phyloP scores from a whole-genome alignment of 2,797 vertebrate genomes.

The Aeoliscus strigatus region DNA sequence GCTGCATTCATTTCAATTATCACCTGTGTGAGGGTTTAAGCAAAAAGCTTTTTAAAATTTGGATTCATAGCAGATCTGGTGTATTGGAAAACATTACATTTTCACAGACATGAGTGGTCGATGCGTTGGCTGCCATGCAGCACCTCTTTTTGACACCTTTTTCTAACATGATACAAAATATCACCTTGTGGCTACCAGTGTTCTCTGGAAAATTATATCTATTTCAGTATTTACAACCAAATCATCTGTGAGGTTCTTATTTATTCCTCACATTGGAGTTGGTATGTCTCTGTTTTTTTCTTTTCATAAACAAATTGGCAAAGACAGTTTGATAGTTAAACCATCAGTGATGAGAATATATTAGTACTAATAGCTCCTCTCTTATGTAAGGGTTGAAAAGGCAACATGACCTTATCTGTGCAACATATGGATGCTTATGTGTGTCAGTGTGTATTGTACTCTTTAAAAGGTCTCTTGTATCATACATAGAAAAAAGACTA shows the following conservation, averaged over 20 bases:
- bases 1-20: too few relatives aligned
- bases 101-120: background rate
- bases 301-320: constrained; percentile 1
- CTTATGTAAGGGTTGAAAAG: constrained; percentile 1
- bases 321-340: constrained; percentile 9
- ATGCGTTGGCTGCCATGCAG: constrained; percentile 9
- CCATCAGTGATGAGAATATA: constrained; percentile 3
- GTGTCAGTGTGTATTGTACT: background rate
- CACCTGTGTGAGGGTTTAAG: too few relatives aligned
- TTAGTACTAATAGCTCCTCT: constrained; percentile 8
- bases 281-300: background rate
- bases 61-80: background rate
- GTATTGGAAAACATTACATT: background rate
- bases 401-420: constrained; percentile 17
- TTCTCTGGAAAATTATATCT: too few relatives aligned
- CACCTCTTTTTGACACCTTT: too few relatives aligned
- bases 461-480: constrained; percentile 29
- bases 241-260: background rate
- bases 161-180: too few relatives aligned
- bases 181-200: too few relatives aligned
- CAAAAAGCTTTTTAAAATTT: too few relatives aligned
- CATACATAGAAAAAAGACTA: constrained; percentile 29
- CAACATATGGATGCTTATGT: constrained; percentile 1
- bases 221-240: too few relatives aligned
- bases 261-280: too few relatives aligned